These are phyloP conservation scores for Nesospiza acunhae DNA, from an alignment of 2,113 vertebrate species.

Conservation along the genomic window DNA sequence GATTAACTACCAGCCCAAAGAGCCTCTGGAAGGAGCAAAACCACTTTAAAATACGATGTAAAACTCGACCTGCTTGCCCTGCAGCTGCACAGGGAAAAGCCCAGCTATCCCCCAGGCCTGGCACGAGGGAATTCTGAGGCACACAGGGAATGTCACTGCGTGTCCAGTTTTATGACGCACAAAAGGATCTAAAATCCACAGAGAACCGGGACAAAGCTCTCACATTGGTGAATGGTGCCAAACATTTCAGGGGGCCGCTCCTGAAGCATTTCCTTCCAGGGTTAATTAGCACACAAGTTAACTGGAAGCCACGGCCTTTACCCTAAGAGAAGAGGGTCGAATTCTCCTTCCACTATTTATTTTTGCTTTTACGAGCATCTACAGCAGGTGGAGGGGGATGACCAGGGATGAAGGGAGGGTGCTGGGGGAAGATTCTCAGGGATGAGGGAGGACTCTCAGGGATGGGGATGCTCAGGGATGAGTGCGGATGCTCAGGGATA, in stretches of 20 bases:
- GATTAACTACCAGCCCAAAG: not conserved
- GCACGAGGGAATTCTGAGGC: not conserved
- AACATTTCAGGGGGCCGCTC: not conserved
- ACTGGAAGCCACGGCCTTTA: not conserved
- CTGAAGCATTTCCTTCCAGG: not conserved
- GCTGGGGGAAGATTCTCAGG: not conserved
- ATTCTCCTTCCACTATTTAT: not conserved
- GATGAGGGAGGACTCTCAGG: accelerated
- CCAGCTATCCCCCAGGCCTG: not conserved
- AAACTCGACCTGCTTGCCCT: not conserved
- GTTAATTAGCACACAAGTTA: not conserved
- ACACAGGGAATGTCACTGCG: not conserved
- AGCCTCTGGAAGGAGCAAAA: not conserved
- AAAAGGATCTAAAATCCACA: not conserved
- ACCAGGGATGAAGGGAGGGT: not conserved
- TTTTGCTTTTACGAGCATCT: not conserved
- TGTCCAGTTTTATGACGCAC: not conserved
- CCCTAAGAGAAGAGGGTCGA: not conserved
- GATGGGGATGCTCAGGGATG: too few relatives aligned
- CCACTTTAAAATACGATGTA: not conserved
- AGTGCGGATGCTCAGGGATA: too few relatives aligned
- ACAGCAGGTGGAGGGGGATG: not conserved
- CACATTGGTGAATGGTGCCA: accelerated
- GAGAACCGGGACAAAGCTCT: not conserved
- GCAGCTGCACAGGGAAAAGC: not conserved